Evolutionary conservation across 2,113 vertebrate species (phyloP).

Genomic region (Pontoporia blainvillei): DNA sequence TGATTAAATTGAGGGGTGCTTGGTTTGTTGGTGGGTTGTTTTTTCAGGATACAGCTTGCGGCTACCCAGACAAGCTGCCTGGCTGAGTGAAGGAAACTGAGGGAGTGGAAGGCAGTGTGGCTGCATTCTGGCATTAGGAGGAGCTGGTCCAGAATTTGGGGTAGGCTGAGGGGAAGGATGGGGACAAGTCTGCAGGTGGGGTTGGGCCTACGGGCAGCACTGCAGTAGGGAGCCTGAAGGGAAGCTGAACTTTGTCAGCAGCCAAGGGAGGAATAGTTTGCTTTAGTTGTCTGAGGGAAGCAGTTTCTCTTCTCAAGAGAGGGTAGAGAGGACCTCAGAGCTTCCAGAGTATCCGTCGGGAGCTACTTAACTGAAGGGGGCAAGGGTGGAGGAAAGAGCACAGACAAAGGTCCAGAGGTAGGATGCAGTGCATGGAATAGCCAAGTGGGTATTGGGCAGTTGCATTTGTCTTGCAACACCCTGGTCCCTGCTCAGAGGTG

Average conservation of each 20-base stretch:
- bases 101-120: background rate
- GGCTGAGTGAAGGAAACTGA: background rate
- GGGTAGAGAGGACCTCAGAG: background rate
- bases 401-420: background rate
- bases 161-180: too few relatives aligned
- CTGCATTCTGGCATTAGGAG: background rate
- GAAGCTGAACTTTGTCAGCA: background rate
- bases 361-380: background rate
- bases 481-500: background rate
- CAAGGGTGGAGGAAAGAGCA: background rate
- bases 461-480: background rate
- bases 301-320: background rate
- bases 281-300: background rate
- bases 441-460: too few relatives aligned
- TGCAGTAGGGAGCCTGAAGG: background rate
- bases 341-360: background rate
- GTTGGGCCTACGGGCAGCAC: background rate
- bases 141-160: background rate
- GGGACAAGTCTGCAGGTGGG: background rate
- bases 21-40: background rate
- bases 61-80: background rate
- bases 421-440: rapidly evolving
- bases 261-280: background rate
- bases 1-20: background rate
- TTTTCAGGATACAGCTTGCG: background rate